Evolutionary conservation across 2,113 vertebrate species (phyloP), one percentile per base, ranked within the genome.

Genomic region (Gorsachius goisagi): DNA sequence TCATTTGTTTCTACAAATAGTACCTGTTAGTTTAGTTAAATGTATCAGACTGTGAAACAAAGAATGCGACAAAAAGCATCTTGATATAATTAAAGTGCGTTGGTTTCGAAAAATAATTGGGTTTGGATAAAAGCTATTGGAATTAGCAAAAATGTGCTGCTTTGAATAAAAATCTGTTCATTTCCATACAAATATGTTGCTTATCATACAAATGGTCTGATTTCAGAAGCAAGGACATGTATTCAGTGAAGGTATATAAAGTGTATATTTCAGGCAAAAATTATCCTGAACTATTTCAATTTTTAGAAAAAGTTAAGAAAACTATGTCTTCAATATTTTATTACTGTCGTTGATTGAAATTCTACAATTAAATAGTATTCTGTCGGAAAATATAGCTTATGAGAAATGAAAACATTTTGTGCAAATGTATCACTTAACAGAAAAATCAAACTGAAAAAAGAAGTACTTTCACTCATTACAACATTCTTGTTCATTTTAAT

Each of bases 101-200:
- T 96, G 44, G n/a, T 93, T 97, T 94, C 93, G 44, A 96, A 97
- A 98, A 94, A 90, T 83, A 96, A 90, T 95, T 97, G n/a, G 28
- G 10, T 93, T 82, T 83, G 63, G 52, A 91, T 81, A 85, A 94
- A 89, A 97, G 15, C 27, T 82, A 79, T 88, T 90, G 8, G 44
- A 97, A 97, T 97, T 90, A 88, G 37, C 37, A 90, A 92, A 96
- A 96, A 86, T 53, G 24, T 58, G 15, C 30, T 95, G 56, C 73
- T 89, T 93, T 73, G 73, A 89, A 94, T 77, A 85, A 90, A 97
- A 86, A 93, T 62, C 23, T 63, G 12, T 89, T 94, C 0, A 88
- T 97, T 96, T 97, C 21, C 41, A 35, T 92, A 49, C 5, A 95
- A 69, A 92, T 88, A 52, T 67, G 53, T 91, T 90, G 28, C 15